Conservation (phyloP, 2,888 invertebrate genomes). For the Actias luna region DNA sequence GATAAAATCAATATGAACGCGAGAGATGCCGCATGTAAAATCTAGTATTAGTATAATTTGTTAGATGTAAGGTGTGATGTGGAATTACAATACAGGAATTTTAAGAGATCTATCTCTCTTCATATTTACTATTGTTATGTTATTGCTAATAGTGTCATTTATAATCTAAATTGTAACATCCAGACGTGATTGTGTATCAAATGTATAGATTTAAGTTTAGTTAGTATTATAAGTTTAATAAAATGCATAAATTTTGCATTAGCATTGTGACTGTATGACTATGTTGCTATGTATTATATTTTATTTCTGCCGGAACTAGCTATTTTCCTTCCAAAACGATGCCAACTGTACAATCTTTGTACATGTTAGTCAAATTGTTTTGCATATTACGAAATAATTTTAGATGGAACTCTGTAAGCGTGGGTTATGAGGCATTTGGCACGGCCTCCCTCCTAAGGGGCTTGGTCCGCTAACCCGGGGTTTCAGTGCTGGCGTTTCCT, state of each 20-base stretch:
- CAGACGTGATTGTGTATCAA: neutral
- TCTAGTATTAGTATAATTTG: too few relatives aligned
- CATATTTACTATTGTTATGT: neutral
- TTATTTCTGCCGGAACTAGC: neutral
- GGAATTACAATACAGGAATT: neutral
- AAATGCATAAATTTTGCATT: neutral
- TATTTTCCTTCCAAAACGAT: slow-evolving; percentile 1
- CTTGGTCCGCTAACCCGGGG: slow-evolving; percentile 51
- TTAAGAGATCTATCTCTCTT: neutral
- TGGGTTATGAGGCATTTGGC: slow-evolving; percentile 48
- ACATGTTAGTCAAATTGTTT: neutral
- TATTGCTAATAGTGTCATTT: neutral
- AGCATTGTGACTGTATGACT: neutral
- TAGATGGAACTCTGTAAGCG: slow-evolving; percentile 21
- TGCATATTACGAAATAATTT: slow-evolving; percentile 12
- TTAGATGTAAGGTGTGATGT: neutral
- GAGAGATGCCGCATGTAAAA: too few relatives aligned
- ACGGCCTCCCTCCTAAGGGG: slow-evolving; percentile 45
- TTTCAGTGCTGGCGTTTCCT: slow-evolving; percentile 46
- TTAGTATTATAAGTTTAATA: neutral
- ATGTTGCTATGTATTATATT: neutral
- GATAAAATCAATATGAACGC: too few relatives aligned
- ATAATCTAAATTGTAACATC: neutral
- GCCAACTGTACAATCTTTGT: slow-evolving; percentile 3
- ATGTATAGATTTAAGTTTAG: neutral